A percentile compares a stretch with the other conserved stretches of the same genome.
Evolutionary conservation across 2,888 invertebrate species (phyloP).

Genomic region (Callinectes sapidus): DNA sequence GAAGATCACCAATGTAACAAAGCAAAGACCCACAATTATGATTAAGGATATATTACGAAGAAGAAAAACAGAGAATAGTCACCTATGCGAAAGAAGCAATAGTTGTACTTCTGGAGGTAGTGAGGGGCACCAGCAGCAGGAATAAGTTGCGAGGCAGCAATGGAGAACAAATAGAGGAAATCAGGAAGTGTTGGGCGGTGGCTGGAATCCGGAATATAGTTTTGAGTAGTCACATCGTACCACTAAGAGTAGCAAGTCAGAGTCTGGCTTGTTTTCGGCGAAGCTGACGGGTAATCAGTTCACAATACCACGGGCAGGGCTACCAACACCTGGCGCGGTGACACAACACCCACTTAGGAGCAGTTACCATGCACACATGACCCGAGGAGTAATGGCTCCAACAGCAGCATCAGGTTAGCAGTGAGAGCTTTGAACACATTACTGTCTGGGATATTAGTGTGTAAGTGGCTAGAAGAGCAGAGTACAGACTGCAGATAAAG

Average conservation of each 20-base stretch:
- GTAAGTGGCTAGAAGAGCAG: slow-evolving; percentile 3
- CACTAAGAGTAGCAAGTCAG: neutral
- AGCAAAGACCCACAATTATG: neutral
- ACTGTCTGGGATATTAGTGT: neutral
- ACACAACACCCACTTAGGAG: neutral
- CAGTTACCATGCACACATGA: neutral
- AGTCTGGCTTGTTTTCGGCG: neutral
- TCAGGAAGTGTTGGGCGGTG: neutral
- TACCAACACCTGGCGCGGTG: neutral
- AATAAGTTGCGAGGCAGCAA: neutral
- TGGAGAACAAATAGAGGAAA: neutral
- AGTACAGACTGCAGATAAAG: neutral
- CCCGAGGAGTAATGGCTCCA: neutral
- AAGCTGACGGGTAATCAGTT: neutral
- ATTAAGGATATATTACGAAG: neutral
- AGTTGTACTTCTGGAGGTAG: neutral
- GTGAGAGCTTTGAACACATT: neutral
- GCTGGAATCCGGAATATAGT: neutral
- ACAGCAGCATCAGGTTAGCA: neutral
- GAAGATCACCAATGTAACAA: neutral
- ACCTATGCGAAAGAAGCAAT: neutral
- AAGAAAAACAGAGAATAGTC: neutral
- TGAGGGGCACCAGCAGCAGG: neutral
- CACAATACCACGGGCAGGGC: neutral
- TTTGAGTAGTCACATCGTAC: neutral